These are phyloP conservation scores for Reticulitermes speratus DNA, from an alignment of 1,140 invertebrate genomes.

Conservation along the genomic window DNA sequence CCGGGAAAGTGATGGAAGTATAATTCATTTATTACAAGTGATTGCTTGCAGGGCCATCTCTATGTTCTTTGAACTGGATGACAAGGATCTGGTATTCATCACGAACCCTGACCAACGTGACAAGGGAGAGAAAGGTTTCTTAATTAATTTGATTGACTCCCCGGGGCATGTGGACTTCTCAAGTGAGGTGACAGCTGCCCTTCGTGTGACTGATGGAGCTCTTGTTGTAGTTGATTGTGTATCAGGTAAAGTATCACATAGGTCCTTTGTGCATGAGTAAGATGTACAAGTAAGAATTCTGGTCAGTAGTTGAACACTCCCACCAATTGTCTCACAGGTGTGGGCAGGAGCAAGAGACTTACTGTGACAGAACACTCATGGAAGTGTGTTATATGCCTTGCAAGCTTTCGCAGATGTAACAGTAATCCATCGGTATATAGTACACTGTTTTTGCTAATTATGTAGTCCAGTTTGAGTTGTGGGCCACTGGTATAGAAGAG, in stretches of 20 bases:
- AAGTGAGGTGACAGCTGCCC: slow-evolving; percentile 97
- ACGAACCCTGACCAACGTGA: slow-evolving; percentile 84
- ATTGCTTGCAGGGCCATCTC: slow-evolving; percentile 81
- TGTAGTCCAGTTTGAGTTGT: too few species aligned
- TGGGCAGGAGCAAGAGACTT: too few species aligned
- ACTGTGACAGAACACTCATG: too few species aligned
- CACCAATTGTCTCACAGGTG: too few species aligned
- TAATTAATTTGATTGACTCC: slow-evolving; percentile 99
- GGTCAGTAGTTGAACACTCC: too few species aligned
- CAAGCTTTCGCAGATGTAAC: too few species aligned
- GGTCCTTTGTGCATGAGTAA: slow-evolving; percentile 23
- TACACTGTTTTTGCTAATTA: too few species aligned
- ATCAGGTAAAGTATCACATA: slow-evolving; percentile 67
- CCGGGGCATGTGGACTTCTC: slow-evolving; percentile 99
- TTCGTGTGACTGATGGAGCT: slow-evolving; percentile 98
- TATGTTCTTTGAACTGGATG: slow-evolving; percentile 95
- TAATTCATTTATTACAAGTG: not conserved
- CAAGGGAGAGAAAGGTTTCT: slow-evolving; percentile 90
- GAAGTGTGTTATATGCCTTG: too few species aligned
- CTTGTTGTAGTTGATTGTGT: slow-evolving; percentile 99
- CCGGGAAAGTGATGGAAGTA: too few species aligned
- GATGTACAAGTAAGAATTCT: too few species aligned
- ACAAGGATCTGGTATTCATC: slow-evolving; percentile 90
- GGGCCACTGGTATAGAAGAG: too few species aligned
- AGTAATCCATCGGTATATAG: too few species aligned